These are phyloP conservation scores for Alosa sapidissima DNA, from an alignment of 2,797 vertebrate genomes.

Conservation along the genomic window DNA sequence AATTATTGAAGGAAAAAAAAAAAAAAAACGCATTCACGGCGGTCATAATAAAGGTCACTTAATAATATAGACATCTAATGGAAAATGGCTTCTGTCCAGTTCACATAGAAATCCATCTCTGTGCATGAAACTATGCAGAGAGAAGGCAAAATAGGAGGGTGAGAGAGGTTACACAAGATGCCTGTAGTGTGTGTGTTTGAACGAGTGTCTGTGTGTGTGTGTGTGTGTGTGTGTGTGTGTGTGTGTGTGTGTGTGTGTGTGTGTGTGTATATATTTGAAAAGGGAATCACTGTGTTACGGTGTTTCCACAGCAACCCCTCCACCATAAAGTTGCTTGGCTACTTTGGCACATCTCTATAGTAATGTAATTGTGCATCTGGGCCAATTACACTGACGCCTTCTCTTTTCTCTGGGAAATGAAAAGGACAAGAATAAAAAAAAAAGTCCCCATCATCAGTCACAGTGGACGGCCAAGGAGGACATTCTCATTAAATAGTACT, in stretches of 20 bases:
- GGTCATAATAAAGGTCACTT: too few relatives aligned
- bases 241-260: slow-evolving; percentile 11
- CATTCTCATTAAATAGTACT: not conserved
- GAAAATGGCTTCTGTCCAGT: not conserved
- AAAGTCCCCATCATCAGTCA: not conserved
- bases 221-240: slow-evolving; percentile 8
- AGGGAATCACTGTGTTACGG: slow-evolving; percentile 45
- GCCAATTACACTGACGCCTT: slow-evolving; percentile 10
- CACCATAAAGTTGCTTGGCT: slow-evolving; percentile 41
- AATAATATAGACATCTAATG: not conserved
- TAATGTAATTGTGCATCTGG: slow-evolving; percentile 33
- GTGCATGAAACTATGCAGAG: not conserved
- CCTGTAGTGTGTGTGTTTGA: not conserved
- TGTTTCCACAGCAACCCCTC: slow-evolving; percentile 68
- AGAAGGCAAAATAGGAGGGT: not conserved
- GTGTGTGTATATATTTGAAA: slow-evolving; percentile 33
- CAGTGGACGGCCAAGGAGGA: not conserved
- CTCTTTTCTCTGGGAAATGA: not conserved
- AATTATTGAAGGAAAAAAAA: too few relatives aligned
- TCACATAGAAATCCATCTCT: not conserved
- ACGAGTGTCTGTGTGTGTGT: slow-evolving; percentile 2
- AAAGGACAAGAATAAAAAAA: not conserved
- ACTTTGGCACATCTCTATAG: slow-evolving; percentile 35
- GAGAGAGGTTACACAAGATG: not conserved
- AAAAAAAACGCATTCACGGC: too few relatives aligned